Evolutionary conservation across 1,140 invertebrate species (phyloP).

Genomic region (Trichomalopsis sarcophagae): DNA sequence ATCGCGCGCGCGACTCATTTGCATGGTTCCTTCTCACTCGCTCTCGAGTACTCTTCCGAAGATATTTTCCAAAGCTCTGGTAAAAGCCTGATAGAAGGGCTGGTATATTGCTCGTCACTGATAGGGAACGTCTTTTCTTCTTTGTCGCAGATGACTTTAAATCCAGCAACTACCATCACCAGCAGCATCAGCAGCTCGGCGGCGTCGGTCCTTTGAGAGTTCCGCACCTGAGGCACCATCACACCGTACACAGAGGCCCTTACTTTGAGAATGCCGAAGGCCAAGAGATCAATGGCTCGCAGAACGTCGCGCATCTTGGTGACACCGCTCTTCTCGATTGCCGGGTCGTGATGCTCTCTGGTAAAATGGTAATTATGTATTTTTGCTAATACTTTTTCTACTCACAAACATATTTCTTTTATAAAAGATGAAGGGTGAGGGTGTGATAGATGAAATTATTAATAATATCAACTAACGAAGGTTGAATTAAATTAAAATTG

Average conservation of each 20-base stretch:
- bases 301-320: constrained; percentile 73
- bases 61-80: background rate
- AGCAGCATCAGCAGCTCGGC: constrained; percentile 1
- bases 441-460: no score
- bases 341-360: constrained; percentile 75
- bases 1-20: background rate
- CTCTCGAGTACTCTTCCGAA: background rate
- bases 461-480: no score
- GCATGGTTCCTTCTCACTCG: background rate
- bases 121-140: constrained; percentile 17
- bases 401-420: no score
- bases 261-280: constrained; percentile 83
- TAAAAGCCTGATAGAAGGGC: background rate
- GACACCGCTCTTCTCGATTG: constrained; percentile 74
- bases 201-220: constrained; percentile 56
- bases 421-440: no score
- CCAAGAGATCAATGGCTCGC: constrained; percentile 65
- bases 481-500: no score
- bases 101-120: background rate
- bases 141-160: constrained; percentile 49
- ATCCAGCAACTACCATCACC: constrained; percentile 37
- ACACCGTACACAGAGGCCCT: constrained; percentile 78
- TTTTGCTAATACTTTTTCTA: background rate
- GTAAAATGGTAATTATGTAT: constrained; percentile 71
- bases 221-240: constrained; percentile 69